Evolutionary conservation across 2,888 invertebrate species (phyloP).

Genomic region (Tortrix viridana): DNA sequence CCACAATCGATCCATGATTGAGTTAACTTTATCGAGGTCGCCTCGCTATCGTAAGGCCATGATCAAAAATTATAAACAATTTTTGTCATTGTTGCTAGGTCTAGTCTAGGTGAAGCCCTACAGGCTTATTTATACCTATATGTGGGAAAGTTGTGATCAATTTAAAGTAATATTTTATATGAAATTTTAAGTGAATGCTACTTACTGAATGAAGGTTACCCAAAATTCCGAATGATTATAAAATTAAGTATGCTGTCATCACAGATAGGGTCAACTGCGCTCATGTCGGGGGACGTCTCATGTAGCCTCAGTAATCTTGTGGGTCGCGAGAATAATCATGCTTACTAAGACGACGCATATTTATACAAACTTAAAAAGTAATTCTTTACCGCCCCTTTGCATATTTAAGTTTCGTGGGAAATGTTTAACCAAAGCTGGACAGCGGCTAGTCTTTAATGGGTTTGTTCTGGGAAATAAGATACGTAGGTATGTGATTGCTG

Average conservation of each 20-base stretch:
- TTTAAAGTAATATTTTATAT: background rate
- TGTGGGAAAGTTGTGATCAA: background rate
- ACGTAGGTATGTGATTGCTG: too few species aligned
- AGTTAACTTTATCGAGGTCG: conserved; percentile 60
- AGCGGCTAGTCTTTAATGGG: background rate
- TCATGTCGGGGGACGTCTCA: background rate
- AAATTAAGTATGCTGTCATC: background rate
- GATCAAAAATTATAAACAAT: conserved; percentile 25
- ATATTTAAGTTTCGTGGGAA: conserved; percentile 27
- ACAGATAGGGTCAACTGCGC: background rate
- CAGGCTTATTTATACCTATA: background rate
- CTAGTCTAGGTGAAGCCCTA: background rate
- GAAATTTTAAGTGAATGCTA: too few species aligned
- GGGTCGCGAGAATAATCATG: background rate
- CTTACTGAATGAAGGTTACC: too few species aligned
- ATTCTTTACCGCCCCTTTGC: background rate
- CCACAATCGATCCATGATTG: conserved; percentile 56
- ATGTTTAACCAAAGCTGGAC: background rate
- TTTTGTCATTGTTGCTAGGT: conserved; percentile 19
- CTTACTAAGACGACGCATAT: conserved; percentile 14
- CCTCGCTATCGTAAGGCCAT: conserved; percentile 22
- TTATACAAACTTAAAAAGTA: conserved; percentile 18
- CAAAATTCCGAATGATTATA: too few species aligned
- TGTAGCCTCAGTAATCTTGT: background rate
- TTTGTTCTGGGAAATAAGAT: background rate